Base-by-base conservation (phyloP, 2,797 vertebrate genomes). In the Periparus ater region DNA sequence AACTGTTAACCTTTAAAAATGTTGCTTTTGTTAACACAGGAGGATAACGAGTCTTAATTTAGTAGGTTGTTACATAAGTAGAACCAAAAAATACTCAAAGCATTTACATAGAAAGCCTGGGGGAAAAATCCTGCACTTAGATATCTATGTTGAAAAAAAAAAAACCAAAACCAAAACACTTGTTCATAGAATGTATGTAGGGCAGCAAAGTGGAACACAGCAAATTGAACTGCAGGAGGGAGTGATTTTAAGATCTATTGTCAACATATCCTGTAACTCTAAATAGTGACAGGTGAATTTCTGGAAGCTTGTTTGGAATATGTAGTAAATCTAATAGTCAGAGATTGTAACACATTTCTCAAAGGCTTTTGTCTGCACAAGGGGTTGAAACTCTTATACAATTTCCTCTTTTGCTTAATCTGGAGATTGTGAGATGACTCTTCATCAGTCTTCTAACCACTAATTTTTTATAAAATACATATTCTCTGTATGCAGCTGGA, bases 161-260 rank as follows among this genome's bases (percentile, higher is more conserved):
- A 73, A 44, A 23, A 2, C 7, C 61, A 42, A 19, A 40, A 25
- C 38, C 38, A 30, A 10, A 3, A 2, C 32, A 32, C 38, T 93
- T 68, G 11, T 68, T 68, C 34, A 72, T 19, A 88, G 71, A 73
- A n/a, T 32, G 25, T 70, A 95, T 88, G 54, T 80, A 96, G 91
- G 94, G 67, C 90, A 97, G n/a, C 47, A 86, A 97, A 94, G 30
- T 74, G 66, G 90, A 80, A 55, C 91, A 72, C 1, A 76, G 54
- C 7, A 61, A 88, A 65, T 8, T 65, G 74, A 81, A 72, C 17
- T 77, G 65, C 57, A 40, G 50, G 51, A 84, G 32, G 47, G n/a
- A 34, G 16, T 22, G 74, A 92, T 87, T 89, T 92, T 92, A 85
- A 91, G 57, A 44, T 45, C 61, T 92, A 40, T 38, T 91, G 80